Base-by-base conservation (phyloP, 1,140 invertebrate genomes). In the Wiebesia pumilae region DNA sequence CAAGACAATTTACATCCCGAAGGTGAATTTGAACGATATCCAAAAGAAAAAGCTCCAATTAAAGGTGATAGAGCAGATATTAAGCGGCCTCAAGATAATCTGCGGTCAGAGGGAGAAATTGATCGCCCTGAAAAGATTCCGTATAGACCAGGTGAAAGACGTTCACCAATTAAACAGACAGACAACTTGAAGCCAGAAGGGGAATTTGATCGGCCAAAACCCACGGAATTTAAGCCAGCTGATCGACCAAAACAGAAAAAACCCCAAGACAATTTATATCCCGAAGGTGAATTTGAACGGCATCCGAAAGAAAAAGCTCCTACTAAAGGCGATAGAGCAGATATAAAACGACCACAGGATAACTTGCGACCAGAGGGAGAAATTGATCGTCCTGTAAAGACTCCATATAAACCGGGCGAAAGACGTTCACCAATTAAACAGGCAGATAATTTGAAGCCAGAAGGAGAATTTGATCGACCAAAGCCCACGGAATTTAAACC, bases 371-470 rank as follows among this genome's bases (percentile, higher is more conserved):
- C 93, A 7, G 95, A 96, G 92, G 95, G 95, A 43, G 94, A 95
- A 7, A 96, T 96, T 89, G 93, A 93, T 62, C 90, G 92, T 95
- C 30, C 92, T 89, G 89, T 93, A 85, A 93, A 83, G 95, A 96
- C 90, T 95, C 96, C 24, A 12, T 92, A 86, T 79, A 88, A 89
- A 77, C 93, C 91, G 82, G 94, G 94, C 38, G 95, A 95, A 90
- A 92, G 95, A 89, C 93, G 94, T 83, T 93, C 93, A 85, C 94
- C 95, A 51, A 93, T 94, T 7, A 95, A 94, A 88, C 95, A 94
- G 4, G 92, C 95, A 89, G 95, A 97, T 91, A 96, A 96, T 90
- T 91, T 89, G 96, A 91, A 90, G 89, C 94, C 93, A 84, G 95
- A 96, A 92, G 95, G 95, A 47, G 94, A 95, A 14, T 96, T 96